Percentiles rank a stretch among this genome's conserved stretches.
Conservation (phyloP, 1,140 invertebrate genomes). For the Cheumatopsyche charites region DNA sequence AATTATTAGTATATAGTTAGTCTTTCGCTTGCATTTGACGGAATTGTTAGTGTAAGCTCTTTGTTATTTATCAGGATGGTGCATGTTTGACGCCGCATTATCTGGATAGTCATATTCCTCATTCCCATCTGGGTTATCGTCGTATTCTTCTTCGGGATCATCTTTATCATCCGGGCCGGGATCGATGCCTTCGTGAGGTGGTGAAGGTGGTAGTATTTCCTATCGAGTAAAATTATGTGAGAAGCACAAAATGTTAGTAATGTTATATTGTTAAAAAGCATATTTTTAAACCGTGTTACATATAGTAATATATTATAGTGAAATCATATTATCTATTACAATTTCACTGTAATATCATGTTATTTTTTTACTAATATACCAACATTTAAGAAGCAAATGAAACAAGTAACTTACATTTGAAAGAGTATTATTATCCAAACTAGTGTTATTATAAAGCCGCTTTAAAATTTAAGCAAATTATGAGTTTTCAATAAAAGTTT, state of each 20-base stretch:
- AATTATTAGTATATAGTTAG: constrained; percentile 35
- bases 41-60: constrained; percentile 45
- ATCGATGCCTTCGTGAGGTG: constrained; percentile 50
- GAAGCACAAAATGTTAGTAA: constrained; percentile 1
- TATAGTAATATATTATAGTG: too few relatives aligned
- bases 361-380: too few relatives aligned
- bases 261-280: too few relatives aligned
- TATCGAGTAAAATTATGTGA: constrained; percentile 45
- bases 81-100: constrained; percentile 55
- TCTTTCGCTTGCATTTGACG: constrained; percentile 38
- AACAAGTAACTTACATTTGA: constrained; percentile 23
- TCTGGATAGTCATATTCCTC: constrained; percentile 66
- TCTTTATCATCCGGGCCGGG: constrained; percentile 56
- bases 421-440: constrained; percentile 46
- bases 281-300: too few relatives aligned
- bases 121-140: constrained; percentile 61
- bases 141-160: constrained; percentile 58
- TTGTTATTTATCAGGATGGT: constrained; percentile 47
- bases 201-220: constrained; percentile 53
- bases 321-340: too few relatives aligned
- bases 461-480: constrained; percentile 34
- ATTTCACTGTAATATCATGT: too few relatives aligned
- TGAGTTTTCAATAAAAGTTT: neutral
- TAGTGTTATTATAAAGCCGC: constrained; percentile 38
- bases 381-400: too few relatives aligned